Conservation (phyloP, 2,888 invertebrate species). For the Sclerodermus sp. region DNA sequence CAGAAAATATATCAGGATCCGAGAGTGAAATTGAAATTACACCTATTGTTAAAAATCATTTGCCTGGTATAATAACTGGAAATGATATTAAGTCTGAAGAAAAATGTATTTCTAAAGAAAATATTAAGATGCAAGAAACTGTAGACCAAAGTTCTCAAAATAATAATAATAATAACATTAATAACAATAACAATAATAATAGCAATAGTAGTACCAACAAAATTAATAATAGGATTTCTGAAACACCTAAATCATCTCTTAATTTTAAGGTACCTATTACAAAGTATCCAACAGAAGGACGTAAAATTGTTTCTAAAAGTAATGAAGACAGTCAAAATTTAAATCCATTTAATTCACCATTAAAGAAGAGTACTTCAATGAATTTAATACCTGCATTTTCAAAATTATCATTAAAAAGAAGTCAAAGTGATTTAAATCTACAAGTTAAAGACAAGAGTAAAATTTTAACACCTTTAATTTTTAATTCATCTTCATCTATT, state of each 20-base stretch:
- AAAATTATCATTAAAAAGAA: conserved; percentile 41
- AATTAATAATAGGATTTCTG: background rate
- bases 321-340: conserved; percentile 12
- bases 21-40: conserved; percentile 52
- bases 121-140: background rate
- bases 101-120: conserved; percentile 11
- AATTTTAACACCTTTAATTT: conserved; percentile 37
- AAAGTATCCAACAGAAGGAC: conserved; percentile 25
- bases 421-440: conserved; percentile 52
- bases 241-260: conserved; percentile 25
- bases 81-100: conserved; percentile 27
- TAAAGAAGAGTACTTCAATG: conserved; percentile 54
- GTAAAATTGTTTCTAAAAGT: conserved; percentile 8
- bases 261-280: conserved; percentile 27
- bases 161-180: conserved; percentile 9
- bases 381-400: conserved; percentile 35
- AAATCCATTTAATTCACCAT: conserved; percentile 16
- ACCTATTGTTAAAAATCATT: conserved; percentile 48
- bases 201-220: too few relatives aligned
- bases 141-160: conserved; percentile 9
- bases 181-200: too few relatives aligned
- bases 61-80: conserved; percentile 36
- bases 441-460: conserved; percentile 36
- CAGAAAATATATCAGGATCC: conserved; percentile 36
- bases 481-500: conserved; percentile 54